Evolutionary conservation across 2,113 vertebrate genomes (phyloP).

Genomic region (Dromiciops gliroides): DNA sequence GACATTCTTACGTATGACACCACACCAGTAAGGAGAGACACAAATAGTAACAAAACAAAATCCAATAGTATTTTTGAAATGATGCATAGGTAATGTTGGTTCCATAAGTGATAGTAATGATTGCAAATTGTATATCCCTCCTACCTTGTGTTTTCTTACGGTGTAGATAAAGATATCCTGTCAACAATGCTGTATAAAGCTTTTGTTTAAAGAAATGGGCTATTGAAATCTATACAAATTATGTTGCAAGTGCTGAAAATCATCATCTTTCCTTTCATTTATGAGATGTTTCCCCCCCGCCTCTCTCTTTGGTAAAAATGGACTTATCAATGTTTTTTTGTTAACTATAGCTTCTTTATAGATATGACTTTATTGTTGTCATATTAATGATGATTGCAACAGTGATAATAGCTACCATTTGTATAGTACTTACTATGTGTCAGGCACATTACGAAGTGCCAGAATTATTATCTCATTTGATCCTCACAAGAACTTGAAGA

Average conservation of each 20-base stretch:
- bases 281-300: background rate
- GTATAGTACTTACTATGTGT: background rate
- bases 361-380: background rate
- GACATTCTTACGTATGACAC: background rate
- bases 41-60: slow-evolving; percentile 11
- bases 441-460: background rate
- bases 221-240: background rate
- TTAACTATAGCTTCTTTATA: background rate
- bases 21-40: background rate
- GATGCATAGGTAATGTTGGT: slow-evolving; percentile 15
- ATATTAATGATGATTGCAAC: background rate
- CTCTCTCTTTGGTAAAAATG: slow-evolving; percentile 14
- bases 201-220: background rate
- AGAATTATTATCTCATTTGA: background rate
- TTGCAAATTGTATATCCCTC: background rate
- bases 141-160: background rate
- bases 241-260: slow-evolving; percentile 28
- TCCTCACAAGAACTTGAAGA: background rate
- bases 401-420: background rate
- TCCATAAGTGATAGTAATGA: slow-evolving; percentile 37
- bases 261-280: slow-evolving; percentile 37
- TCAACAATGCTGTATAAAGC: background rate
- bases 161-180: background rate
- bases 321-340: slow-evolving; percentile 37
- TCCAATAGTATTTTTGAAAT: slow-evolving; percentile 15